Conservation (phyloP, 2,113 vertebrate species). For the Pimephales promelas region DNA sequence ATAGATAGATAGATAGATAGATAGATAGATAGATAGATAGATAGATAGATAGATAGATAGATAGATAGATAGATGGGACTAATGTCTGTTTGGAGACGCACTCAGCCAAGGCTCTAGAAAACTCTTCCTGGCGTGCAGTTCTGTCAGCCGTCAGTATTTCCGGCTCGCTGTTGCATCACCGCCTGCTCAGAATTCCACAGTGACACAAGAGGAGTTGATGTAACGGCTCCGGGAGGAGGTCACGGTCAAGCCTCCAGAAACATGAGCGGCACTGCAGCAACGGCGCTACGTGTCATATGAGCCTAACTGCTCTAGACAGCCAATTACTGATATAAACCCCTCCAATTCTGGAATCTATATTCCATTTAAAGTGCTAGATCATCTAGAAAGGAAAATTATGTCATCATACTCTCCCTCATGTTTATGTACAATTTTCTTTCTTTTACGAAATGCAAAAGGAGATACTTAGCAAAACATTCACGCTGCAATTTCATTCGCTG, state of each 20-base stretch:
- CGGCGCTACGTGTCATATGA: background rate
- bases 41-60: background rate
- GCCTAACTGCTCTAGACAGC: background rate
- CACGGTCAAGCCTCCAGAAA: slow-evolving; percentile 28
- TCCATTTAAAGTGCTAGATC: background rate
- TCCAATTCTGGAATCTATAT: background rate
- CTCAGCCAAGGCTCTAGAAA: background rate
- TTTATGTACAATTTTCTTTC: too few species aligned
- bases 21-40: background rate
- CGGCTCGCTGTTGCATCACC: slow-evolving; percentile 38
- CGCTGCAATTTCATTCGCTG: background rate
- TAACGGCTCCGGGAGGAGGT: background rate
- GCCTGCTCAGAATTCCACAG: slow-evolving; percentile 19
- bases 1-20: background rate
- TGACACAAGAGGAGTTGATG: slow-evolving; percentile 17
- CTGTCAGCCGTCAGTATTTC: slow-evolving; percentile 37
- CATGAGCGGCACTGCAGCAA: background rate
- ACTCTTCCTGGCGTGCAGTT: slow-evolving; percentile 20
- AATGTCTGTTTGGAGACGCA: background rate
- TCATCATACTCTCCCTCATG: background rate
- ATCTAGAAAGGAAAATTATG: background rate
- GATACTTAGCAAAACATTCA: background rate
- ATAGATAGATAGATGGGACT: background rate
- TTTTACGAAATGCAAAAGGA: background rate
- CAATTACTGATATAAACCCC: background rate